Evolutionary conservation across 2,113 vertebrate genomes (phyloP).

Genomic region (Athene cunicularia): DNA sequence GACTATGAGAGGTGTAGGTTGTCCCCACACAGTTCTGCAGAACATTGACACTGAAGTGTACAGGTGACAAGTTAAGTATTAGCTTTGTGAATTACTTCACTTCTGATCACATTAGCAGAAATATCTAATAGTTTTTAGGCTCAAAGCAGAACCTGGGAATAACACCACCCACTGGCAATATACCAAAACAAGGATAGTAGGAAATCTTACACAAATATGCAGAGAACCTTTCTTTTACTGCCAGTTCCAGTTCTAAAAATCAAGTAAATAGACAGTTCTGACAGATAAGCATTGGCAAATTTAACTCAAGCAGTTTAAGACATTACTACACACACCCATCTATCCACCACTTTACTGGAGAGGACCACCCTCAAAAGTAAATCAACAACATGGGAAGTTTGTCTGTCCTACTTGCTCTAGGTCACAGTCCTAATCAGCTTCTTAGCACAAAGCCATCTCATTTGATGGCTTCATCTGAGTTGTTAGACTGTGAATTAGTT

Average conservation of each 20-base stretch:
- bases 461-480: neutral
- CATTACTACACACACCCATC: neutral
- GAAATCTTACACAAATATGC: neutral
- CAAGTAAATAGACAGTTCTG: neutral
- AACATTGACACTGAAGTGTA: neutral
- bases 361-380: neutral
- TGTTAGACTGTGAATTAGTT: neutral
- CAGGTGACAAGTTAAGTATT: conserved; percentile 6
- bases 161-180: neutral
- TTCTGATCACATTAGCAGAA: neutral
- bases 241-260: neutral
- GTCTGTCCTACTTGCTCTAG: neutral
- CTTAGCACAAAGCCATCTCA: neutral
- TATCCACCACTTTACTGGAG: neutral
- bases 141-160: neutral
- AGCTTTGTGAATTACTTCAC: conserved; percentile 9
- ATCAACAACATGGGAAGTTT: neutral
- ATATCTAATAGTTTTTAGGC: neutral
- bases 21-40: neutral
- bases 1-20: neutral
- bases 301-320: neutral
- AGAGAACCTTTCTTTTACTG: neutral
- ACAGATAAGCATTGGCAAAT: neutral
- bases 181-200: neutral
- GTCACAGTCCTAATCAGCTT: neutral